These are phyloP conservation scores for Anastatus disparis DNA, from an alignment of 1,140 invertebrate genomes.

Conservation along the genomic window DNA sequence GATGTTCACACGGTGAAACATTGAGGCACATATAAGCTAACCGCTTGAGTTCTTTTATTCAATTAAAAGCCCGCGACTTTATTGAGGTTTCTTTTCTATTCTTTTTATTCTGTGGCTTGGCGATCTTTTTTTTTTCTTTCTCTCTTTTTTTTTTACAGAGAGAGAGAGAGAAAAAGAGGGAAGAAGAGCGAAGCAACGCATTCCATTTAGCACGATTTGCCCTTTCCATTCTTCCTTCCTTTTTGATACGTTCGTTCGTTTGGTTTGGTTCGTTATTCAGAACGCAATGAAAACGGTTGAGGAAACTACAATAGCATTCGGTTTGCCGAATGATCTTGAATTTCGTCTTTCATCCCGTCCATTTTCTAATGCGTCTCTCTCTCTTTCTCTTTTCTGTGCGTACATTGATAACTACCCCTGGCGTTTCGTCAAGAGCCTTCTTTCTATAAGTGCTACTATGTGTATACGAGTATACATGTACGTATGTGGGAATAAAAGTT, in stretches of 20 bases:
- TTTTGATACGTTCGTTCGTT: background rate
- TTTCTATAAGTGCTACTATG: too few species aligned
- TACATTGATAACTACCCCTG: slow-evolving; percentile 29
- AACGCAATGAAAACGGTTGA: background rate
- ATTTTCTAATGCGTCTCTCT: slow-evolving; percentile 3
- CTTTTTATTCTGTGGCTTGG: slow-evolving; percentile 5
- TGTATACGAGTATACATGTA: background rate
- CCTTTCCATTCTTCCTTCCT: background rate
- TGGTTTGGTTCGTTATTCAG: background rate
- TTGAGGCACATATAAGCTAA: too few species aligned
- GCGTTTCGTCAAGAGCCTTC: background rate
- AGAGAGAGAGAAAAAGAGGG: background rate
- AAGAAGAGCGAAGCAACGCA: slow-evolving; percentile 4
- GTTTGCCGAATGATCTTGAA: slow-evolving; percentile 26
- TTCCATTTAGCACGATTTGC: slow-evolving; percentile 1
- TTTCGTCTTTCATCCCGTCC: slow-evolving; percentile 25
- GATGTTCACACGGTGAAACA: slow-evolving; percentile 31
- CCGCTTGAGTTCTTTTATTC: too few species aligned
- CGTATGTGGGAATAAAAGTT: slow-evolving; percentile 8
- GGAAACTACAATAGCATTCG: background rate
- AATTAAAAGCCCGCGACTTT: slow-evolving; percentile 9
- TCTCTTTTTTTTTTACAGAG: too few species aligned
- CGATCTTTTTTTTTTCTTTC: background rate
- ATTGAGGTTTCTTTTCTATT: background rate
- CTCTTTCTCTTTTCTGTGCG: too few species aligned